Evolutionary conservation across 2,888 invertebrate genomes (phyloP).

Genomic region (Eristalis intricaria): DNA sequence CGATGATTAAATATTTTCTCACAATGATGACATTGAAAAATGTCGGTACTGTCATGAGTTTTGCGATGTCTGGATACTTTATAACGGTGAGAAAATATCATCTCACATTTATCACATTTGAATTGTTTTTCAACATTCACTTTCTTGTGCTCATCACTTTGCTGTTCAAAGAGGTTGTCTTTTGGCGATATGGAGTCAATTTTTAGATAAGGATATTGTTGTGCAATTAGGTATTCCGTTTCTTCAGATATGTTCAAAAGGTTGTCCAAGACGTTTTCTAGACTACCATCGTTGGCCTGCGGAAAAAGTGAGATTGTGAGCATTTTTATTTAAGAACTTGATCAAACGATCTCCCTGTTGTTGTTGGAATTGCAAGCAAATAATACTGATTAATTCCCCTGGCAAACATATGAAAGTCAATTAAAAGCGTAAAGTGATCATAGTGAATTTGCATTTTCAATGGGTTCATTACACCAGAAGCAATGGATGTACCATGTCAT

Average conservation of each 20-base stretch:
- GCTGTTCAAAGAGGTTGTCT: conserved; percentile 2
- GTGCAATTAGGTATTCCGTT: conserved; percentile 44
- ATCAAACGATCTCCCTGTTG: too few species aligned
- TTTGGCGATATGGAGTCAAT: conserved; percentile 34
- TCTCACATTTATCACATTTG: conserved; percentile 50
- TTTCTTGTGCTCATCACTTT: neutral
- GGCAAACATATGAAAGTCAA: too few species aligned
- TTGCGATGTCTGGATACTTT: conserved; percentile 38
- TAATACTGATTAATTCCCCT: too few species aligned
- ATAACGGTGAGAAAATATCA: conserved; percentile 55
- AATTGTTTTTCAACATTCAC: conserved; percentile 6
- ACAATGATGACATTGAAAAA: conserved; percentile 53
- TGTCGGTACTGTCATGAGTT: conserved; percentile 26
- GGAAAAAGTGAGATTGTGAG: neutral
- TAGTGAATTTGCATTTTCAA: neutral
- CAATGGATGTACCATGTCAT: neutral
- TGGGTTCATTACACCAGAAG: conserved; percentile 37
- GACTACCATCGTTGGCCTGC: conserved; percentile 17
- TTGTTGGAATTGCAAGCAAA: too few species aligned
- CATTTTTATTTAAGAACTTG: too few species aligned
- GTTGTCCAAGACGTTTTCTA: conserved; percentile 52
- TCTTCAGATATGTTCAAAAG: conserved; percentile 54
- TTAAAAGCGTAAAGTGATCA: too few species aligned
- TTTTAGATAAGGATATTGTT: conserved; percentile 50
- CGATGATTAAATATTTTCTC: conserved; percentile 54